Evolutionary conservation across 2,797 vertebrate species (phyloP), one percentile per base, ranked within the genome.

Genomic region (Gymnoscopelus braueri): DNA sequence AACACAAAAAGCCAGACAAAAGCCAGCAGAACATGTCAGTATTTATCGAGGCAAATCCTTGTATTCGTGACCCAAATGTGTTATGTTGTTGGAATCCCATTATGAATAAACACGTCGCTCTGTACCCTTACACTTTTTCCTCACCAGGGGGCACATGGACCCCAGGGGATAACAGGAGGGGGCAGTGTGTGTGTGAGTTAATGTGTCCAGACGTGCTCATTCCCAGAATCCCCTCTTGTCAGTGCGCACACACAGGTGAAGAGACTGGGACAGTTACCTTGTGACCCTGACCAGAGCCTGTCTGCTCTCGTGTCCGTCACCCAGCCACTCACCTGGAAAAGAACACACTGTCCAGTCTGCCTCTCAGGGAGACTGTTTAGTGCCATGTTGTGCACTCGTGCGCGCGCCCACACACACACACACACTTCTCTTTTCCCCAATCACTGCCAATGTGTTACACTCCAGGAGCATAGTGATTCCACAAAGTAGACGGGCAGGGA

Each of bases 101-200:
- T 68, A 63, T 44, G 15, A 49, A 19, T 35, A 32, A 57, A 53
- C 77, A 44, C 12, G 15, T 65, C 52, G 13, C 65, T 67, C 10
- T 1, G 61, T 70, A 74, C 65, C 53, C 60, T 73, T 76, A 73
- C 78, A 59, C 54, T 13, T 13, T 74, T 58, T 74, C 63, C 78
- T 85, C 87, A 84, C 72, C 81, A 88, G 87, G 84, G 81, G 88
- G 84, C 84, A 85, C 80, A 75, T 82, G 67, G 59, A 74, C 63
- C 74, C 78, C 61, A 64, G 70, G 63, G 62, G 69, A 70, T n/a
- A 32, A 68, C 67, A 53, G 3, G 4, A 63, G 60, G 69, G 75
- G n/a, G 2, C 0, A 2, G n/a, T 19, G 59, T 32, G 63, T 70
- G 63, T 11, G 59, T 32, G 63, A 71, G 63, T 11, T 49, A 68